phyloP scores from a whole-genome alignment of 35 echinoderm and acorn worm species.

The Lytechinus variegatus region DNA sequence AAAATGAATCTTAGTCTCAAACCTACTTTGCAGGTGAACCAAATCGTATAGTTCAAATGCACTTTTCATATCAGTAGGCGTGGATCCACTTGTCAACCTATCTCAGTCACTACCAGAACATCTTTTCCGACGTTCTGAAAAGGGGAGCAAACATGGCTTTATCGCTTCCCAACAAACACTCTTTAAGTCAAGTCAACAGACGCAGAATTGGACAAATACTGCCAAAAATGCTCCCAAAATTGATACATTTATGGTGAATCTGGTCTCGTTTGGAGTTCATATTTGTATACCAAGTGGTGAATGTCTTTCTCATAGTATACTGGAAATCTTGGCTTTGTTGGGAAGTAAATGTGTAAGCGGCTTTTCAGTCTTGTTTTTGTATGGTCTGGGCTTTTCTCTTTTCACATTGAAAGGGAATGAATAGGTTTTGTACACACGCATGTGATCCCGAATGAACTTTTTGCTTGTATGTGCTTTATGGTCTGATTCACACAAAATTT shows the following conservation, averaged over 20 bases:
- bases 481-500: not conserved
- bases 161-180: not conserved
- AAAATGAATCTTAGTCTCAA: no score
- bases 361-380: not conserved
- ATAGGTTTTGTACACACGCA: not conserved
- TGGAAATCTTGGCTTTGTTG: not conserved
- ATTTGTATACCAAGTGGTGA: not conserved
- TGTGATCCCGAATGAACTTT: not conserved
- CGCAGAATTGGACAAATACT: not conserved
- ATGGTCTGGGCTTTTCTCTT: not conserved
- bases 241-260: not conserved
- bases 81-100: not conserved
- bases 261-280: not conserved
- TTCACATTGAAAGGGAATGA: not conserved
- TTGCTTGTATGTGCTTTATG: not conserved
- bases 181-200: constrained; percentile 6
- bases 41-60: not conserved
- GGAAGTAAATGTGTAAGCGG: not conserved
- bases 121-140: constrained; percentile 11
- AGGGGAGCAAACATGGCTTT: not conserved
- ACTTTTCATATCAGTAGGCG: not conserved
- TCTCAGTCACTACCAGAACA: not conserved
- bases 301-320: not conserved
- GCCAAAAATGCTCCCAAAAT: not conserved
- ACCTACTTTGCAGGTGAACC: not conserved